Conservation (phyloP, 1,140 invertebrate genomes). For the Triops longicaudatus region DNA sequence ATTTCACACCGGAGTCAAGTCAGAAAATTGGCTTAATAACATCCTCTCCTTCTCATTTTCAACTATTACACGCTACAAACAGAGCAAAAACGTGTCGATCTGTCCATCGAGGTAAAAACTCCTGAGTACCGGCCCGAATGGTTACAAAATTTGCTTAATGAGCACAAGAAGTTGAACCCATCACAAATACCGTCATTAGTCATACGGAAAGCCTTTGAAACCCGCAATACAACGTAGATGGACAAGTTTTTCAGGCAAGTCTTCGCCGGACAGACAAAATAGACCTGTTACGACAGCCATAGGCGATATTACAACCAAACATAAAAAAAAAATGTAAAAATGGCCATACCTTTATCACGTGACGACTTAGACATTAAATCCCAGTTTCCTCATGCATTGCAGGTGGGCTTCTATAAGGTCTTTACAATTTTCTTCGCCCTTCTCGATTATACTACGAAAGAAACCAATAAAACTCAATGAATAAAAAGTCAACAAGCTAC, state of each 20-base stretch:
- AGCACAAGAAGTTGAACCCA: background rate
- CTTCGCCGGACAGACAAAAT: background rate
- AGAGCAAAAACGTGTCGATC: too few relatives aligned
- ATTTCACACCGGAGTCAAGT: background rate
- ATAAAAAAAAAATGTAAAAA: background rate
- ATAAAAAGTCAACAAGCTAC: background rate
- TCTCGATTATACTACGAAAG: conserved; percentile 77
- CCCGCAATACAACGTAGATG: background rate
- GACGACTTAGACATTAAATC: conserved; percentile 73
- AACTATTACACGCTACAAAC: too few relatives aligned
- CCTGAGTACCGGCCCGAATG: background rate
- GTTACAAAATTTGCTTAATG: background rate
- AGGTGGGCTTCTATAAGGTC: conserved; percentile 91
- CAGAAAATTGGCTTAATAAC: background rate
- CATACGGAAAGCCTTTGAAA: background rate
- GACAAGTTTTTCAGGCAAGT: background rate
- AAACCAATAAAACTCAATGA: conserved; percentile 30
- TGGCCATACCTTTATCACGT: background rate
- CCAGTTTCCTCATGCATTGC: conserved; percentile 87
- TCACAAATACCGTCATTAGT: background rate
- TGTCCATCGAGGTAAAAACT: too few relatives aligned
- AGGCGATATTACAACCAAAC: background rate
- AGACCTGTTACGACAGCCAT: conserved; percentile 2
- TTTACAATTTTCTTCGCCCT: conserved; percentile 85
- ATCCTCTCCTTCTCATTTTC: too few relatives aligned